Base-by-base conservation (phyloP, 2,888 invertebrate genomes). In the Lissocephala sabroskyi region DNA sequence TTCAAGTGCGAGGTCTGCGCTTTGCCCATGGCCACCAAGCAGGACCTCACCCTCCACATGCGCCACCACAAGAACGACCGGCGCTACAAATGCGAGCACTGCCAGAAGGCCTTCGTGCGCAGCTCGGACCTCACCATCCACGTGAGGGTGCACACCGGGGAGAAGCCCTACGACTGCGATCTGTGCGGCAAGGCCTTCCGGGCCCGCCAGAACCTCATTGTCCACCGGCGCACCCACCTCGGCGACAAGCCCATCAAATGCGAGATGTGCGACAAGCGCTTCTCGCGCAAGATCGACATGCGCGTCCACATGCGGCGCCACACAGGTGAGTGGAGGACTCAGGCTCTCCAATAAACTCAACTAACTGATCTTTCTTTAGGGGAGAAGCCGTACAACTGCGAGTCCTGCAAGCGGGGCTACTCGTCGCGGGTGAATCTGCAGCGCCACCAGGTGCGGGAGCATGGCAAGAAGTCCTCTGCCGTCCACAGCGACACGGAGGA, bases 121-220 rank as follows among this genome's bases (percentile, higher is more conserved):
- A 79, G 76, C 54, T 71, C 82, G 2, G 82, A 82, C 55, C 52
- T 82, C 43, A 70, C 82, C 43, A 82, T 82, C 1, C 82, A 82
- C 33, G 55, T 73, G 17, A 79, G 82, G 10, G 67, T 82, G 4
- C 82, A 82, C 23, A 80, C 82, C 5, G 82, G 82, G 5, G 82
- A 82, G 49, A 80, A 82, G 29, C 82, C 82, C 3, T 82, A 59
- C 48, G 62, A 61, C 26, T 82, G 82, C 41, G 83, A 82, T 28
- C 55, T 81, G 2, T 82, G 82, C 49, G 61, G 71, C 52, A 76
- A 76, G 50, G 62, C 78, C 2, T 82, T 82, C 49, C 77, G 82
- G 23, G 82, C 82, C 16, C 80, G 82, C 18, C 82, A 82, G 50
- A 82, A 82, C 66, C 80, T 82, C 29, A 67, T 76, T 16, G 82